A percentile compares a stretch with the other conserved stretches of the same genome.
These are phyloP conservation scores for Ectemnius lituratus DNA, from an alignment of 2,888 invertebrate genomes.

Conservation along the genomic window DNA sequence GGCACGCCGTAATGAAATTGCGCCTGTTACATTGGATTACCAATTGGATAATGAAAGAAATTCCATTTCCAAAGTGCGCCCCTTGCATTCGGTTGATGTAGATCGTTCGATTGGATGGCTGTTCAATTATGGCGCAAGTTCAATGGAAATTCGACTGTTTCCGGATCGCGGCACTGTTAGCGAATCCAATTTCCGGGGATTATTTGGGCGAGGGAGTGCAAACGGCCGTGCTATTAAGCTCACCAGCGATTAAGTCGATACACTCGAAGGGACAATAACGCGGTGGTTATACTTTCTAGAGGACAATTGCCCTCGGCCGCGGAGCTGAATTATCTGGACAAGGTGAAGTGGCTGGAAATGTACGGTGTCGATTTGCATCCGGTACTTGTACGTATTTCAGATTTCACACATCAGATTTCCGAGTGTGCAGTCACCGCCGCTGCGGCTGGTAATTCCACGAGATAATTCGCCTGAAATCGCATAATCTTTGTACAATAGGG, in stretches of 20 bases:
- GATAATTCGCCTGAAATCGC: slow-evolving; percentile 28
- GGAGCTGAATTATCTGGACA: slow-evolving; percentile 96
- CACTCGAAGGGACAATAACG: slow-evolving; percentile 14
- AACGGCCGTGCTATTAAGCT: neutral
- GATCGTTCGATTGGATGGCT: no score
- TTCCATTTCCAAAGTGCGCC: no score
- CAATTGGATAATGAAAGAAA: no score
- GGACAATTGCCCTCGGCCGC: slow-evolving; percentile 95
- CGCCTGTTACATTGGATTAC: no score
- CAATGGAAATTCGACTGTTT: neutral
- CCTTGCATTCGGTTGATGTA: no score
- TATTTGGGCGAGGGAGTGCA: neutral
- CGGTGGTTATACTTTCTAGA: slow-evolving; percentile 78
- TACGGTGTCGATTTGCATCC: slow-evolving; percentile 98
- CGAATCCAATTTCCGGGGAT: neutral
- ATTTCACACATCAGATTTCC: no score
- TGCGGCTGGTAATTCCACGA: neutral
- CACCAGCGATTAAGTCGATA: neutral
- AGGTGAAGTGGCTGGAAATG: slow-evolving; percentile 99
- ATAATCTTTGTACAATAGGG: slow-evolving; percentile 81
- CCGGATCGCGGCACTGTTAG: slow-evolving; percentile 5
- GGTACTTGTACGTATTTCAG: slow-evolving; percentile 86
- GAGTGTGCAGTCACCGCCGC: neutral
- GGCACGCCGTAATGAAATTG: no score
- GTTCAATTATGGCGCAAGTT: neutral